phyloP scores from a whole-genome alignment of 2,113 vertebrate genomes.

The Otocyon megalotis region DNA sequence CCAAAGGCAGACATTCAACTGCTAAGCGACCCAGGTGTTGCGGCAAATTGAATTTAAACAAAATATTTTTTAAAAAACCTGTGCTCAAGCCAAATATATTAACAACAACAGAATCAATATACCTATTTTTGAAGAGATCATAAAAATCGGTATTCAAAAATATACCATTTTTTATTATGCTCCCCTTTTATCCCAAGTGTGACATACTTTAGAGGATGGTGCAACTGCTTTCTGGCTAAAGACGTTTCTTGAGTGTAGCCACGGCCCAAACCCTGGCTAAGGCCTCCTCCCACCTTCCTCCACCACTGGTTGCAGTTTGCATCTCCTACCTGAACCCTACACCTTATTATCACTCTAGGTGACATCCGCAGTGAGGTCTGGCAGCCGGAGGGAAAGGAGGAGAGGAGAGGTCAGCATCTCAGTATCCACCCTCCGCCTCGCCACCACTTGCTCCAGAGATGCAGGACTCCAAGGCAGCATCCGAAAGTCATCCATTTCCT shows the following conservation, averaged over 20 bases:
- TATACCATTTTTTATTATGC: neutral
- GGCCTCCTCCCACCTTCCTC: neutral
- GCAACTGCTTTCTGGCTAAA: neutral
- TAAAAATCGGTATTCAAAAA: neutral
- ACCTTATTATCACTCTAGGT: neutral
- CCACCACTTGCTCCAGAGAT: neutral
- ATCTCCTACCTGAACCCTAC: neutral
- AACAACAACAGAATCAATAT: neutral
- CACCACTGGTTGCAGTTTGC: neutral
- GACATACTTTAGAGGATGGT: neutral
- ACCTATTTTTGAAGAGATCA: neutral
- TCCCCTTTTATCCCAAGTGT: neutral
- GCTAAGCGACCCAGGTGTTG: too few species aligned
- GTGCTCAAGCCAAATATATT: neutral
- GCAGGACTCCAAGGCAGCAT: rapidly evolving
- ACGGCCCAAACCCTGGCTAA: neutral
- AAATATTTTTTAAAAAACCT: too few species aligned
- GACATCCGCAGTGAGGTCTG: neutral
- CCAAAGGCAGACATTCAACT: too few species aligned
- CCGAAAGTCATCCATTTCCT: neutral
- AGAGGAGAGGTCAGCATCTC: rapidly evolving
- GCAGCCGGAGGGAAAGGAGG: neutral
- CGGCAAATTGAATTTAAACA: too few species aligned
- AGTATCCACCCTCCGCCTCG: neutral
- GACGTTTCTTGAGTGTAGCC: neutral